Conservation (phyloP, 2,113 vertebrate species). For the Delphinus delphis region DNA sequence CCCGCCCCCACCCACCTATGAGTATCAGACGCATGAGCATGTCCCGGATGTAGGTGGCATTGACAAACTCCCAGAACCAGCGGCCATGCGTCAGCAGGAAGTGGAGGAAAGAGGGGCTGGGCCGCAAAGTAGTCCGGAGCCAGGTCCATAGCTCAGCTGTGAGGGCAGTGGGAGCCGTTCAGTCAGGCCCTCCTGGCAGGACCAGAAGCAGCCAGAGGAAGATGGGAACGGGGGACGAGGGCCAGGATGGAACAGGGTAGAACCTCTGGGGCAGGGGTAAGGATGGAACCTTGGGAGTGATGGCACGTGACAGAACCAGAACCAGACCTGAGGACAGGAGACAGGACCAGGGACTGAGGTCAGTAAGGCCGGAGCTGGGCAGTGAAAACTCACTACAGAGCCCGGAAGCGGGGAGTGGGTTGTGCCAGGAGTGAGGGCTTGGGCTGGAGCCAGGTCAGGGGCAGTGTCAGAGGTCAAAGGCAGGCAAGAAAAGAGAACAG, state of each 20-base stretch:
- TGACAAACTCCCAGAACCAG: slow-evolving; percentile 93
- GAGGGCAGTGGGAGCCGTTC: neutral
- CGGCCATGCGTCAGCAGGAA: slow-evolving; percentile 92
- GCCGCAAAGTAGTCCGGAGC: slow-evolving; percentile 86
- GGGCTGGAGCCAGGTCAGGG: neutral
- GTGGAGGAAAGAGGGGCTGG: slow-evolving; percentile 86
- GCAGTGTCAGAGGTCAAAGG: neutral
- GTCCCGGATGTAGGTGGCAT: slow-evolving; percentile 89
- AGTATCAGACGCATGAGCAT: slow-evolving; percentile 91
- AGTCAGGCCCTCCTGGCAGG: neutral
- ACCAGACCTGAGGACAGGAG: neutral
- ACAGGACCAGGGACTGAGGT: neutral
- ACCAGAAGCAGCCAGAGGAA: neutral
- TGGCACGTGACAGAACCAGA: neutral
- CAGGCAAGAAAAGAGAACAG: neutral
- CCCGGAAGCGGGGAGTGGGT: neutral
- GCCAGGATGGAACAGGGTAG: neutral
- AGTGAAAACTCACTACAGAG: neutral
- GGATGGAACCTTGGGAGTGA: neutral
- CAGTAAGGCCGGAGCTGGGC: neutral
- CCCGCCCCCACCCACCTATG: slow-evolving; percentile 82
- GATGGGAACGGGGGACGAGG: neutral
- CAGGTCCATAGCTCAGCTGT: slow-evolving; percentile 92
- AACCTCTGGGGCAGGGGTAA: neutral
- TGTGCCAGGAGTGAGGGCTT: neutral